Evolutionary conservation across 1,140 invertebrate species (phyloP).

Genomic region (Anagrus nilaparvatae): DNA sequence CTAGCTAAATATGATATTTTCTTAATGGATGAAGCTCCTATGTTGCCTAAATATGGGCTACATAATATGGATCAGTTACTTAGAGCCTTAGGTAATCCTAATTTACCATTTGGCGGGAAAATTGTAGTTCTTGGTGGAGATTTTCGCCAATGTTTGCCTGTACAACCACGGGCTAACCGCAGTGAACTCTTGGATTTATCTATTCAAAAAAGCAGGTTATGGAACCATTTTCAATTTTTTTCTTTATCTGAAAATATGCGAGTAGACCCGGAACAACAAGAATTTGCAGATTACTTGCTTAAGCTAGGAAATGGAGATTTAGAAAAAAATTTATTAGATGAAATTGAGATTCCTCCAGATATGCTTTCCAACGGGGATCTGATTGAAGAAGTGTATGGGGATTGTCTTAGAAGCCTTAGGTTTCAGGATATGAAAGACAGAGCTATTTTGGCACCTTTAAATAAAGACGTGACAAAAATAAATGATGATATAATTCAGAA

Average conservation of each 20-base stretch:
- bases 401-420: neutral
- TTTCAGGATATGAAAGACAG: neutral
- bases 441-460: conserved; percentile 2
- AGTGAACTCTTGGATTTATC: conserved; percentile 16
- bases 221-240: conserved; percentile 7
- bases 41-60: conserved; percentile 16
- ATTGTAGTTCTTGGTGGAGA: conserved; percentile 17
- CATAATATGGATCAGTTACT: conserved; percentile 17
- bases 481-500: conserved; percentile 5
- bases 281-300: conserved; percentile 12
- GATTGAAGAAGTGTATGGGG: too few relatives aligned
- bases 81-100: conserved; percentile 3
- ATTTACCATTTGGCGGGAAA: conserved; percentile 19
- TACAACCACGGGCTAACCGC: conserved; percentile 13
- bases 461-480: too few relatives aligned
- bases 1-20: conserved; percentile 14
- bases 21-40: conserved; percentile 24
- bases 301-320: conserved; percentile 9
- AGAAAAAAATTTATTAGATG: neutral
- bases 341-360: too few relatives aligned
- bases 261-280: conserved; percentile 1
- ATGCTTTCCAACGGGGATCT: too few relatives aligned
- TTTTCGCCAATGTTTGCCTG: conserved; percentile 20
- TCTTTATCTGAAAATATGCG: conserved; percentile 10
- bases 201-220: conserved; percentile 16